Conservation (phyloP, 1,140 invertebrate species). For the Tachypleus tridentatus region DNA sequence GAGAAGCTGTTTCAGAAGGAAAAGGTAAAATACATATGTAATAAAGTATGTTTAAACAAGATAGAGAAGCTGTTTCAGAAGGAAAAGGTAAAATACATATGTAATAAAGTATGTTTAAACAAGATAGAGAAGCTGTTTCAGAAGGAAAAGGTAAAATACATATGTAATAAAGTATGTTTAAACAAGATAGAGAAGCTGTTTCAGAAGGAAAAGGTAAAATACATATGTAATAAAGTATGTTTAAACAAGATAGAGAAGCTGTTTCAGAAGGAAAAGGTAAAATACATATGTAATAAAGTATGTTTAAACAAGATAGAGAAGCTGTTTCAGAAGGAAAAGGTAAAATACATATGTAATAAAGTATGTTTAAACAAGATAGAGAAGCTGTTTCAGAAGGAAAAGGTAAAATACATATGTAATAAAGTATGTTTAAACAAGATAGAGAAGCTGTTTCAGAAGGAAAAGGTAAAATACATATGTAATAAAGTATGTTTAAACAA, state of each 20-base stretch:
- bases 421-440: conserved; percentile 45
- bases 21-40: conserved; percentile 24
- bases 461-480: conserved; percentile 24
- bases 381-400: conserved; percentile 29
- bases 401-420: conserved; percentile 17
- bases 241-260: conserved; percentile 39
- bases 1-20: conserved; percentile 27
- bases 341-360: conserved; percentile 6
- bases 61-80: conserved; percentile 31
- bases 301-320: conserved; percentile 41
- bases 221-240: no score
- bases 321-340: conserved; percentile 29
- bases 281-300: no score
- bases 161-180: conserved; percentile 21
- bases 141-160: conserved; percentile 28
- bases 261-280: conserved; percentile 30
- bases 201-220: conserved; percentile 28
- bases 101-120: conserved; percentile 35
- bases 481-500: conserved; percentile 38
- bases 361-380: conserved; percentile 43
- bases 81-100: conserved; percentile 27
- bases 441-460: conserved; percentile 28
- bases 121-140: conserved; percentile 34
- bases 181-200: conserved; percentile 37
- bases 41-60: conserved; percentile 39